Evolutionary conservation across 1,140 invertebrate species (phyloP), one percentile per base, ranked within the genome.

Genomic region (Rhyzopertha dominica): DNA sequence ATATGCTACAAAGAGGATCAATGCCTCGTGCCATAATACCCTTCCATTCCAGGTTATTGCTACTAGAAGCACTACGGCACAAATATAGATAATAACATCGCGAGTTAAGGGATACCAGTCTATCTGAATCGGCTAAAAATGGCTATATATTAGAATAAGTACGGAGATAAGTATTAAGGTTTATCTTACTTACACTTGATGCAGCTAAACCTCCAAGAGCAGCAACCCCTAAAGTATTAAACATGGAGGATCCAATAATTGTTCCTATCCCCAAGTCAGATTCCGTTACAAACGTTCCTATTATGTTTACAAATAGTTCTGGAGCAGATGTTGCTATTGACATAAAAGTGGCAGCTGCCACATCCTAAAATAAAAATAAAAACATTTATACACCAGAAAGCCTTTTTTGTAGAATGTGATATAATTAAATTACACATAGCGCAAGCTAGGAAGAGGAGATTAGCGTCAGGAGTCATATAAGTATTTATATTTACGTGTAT

Each of bases 341-440:
- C 80, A 95, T 88, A 58, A 95, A 94, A 0, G 90, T 95, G 0
- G 90, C 90, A 0, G 89, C 90, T 0, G 88, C 89, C 5, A 94
- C 85, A 64, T 94, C 89, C 59, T 83, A 63, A 61, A 49, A 65
- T 49, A 36, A n/a, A n/a, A n/a, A n/a, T n/a, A n/a, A n/a, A n/a
- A n/a, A n/a, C n/a, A n/a, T n/a, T n/a, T n/a, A n/a, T n/a, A n/a
- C n/a, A n/a, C n/a, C n/a, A n/a, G n/a, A n/a, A n/a, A n/a, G n/a
- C n/a, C n/a, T n/a, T n/a, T n/a, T n/a, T n/a, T n/a, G n/a, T n/a
- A n/a, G n/a, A n/a, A n/a, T n/a, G n/a, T n/a, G n/a, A n/a, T n/a
- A n/a, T n/a, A n/a, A n/a, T n/a, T n/a, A n/a, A n/a, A n/a, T n/a
- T n/a, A n/a, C n/a, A n/a, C n/a, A n/a, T n/a, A n/a, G n/a, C n/a